Evolutionary conservation across 2,113 vertebrate genomes (phyloP).

Genomic region (Ailurus styani): DNA sequence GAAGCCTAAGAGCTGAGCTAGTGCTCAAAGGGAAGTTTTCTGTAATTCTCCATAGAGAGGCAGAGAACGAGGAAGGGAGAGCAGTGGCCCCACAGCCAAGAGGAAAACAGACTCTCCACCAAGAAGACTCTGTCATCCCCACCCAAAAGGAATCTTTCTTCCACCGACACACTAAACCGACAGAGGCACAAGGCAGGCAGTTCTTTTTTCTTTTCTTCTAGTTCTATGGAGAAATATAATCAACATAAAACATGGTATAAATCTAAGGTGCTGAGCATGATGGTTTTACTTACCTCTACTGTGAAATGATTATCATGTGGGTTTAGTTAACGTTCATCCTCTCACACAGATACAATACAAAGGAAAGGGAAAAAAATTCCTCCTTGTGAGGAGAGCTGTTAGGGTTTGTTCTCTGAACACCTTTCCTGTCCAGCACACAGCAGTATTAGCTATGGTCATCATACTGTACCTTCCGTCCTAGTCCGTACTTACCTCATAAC

Average conservation of each 20-base stretch:
- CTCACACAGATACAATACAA: not conserved
- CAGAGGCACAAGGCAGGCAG: rapidly evolving
- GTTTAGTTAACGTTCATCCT: not conserved
- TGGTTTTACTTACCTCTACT: not conserved
- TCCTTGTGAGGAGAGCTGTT: not conserved
- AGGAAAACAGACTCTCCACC: rapidly evolving
- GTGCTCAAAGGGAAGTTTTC: not conserved
- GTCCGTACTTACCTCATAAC: not conserved
- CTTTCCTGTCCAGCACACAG: not conserved
- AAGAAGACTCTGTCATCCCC: not conserved
- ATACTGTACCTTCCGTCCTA: not conserved
- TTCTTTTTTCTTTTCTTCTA: not conserved
- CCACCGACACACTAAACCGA: not conserved
- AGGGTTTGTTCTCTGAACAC: not conserved
- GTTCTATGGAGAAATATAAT: not conserved
- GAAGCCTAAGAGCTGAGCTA: not conserved
- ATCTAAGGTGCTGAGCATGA: not conserved
- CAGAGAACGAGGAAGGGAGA: not conserved
- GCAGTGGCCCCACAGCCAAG: not conserved
- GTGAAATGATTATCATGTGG: not conserved
- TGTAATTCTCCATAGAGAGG: not conserved
- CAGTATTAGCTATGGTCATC: not conserved
- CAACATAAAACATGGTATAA: not conserved
- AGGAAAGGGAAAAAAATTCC: not conserved
- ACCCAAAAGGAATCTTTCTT: not conserved